phyloP scores from a whole-genome alignment of 2,888 invertebrate genomes.

The Rotaria macrura region DNA sequence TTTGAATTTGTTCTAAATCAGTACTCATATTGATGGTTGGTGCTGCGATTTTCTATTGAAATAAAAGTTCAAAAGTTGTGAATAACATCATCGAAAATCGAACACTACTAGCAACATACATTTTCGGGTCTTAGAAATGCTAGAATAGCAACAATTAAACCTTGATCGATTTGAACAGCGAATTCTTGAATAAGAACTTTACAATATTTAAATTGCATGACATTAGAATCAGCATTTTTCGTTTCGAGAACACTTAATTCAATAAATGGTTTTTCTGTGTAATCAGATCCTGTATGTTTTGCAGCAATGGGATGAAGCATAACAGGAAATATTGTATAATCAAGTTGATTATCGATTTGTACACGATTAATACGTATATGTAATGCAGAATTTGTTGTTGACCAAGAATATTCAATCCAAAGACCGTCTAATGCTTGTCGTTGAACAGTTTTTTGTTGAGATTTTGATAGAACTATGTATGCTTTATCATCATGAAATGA shows the following conservation, averaged over 20 bases:
- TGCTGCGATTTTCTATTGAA: not conserved
- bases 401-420: not conserved
- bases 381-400: not conserved
- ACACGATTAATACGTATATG: not conserved
- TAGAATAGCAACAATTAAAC: conserved; percentile 75
- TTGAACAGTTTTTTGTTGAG: not conserved
- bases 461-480: not conserved
- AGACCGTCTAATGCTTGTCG: conserved; percentile 1
- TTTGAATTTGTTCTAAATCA: not conserved
- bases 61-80: not conserved
- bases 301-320: conserved; percentile 22
- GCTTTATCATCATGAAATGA: not conserved
- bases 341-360: conserved; percentile 76
- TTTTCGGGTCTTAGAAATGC: conserved; percentile 61
- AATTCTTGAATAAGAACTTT: conserved; percentile 82
- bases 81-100: not conserved
- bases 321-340: conserved; percentile 71
- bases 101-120: too few relatives aligned
- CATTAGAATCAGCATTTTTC: conserved; percentile 20
- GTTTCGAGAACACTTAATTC: conserved; percentile 24
- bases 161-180: conserved; percentile 82
- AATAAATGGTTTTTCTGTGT: conserved; percentile 26
- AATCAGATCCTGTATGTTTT: conserved; percentile 49
- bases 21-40: not conserved
- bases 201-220: conserved; percentile 59